A percentile compares a stretch with the other conserved stretches of the same genome.
These are phyloP conservation scores for Hyposmocoma kahamanoa DNA, from an alignment of 1,140 invertebrate species.

Conservation along the genomic window DNA sequence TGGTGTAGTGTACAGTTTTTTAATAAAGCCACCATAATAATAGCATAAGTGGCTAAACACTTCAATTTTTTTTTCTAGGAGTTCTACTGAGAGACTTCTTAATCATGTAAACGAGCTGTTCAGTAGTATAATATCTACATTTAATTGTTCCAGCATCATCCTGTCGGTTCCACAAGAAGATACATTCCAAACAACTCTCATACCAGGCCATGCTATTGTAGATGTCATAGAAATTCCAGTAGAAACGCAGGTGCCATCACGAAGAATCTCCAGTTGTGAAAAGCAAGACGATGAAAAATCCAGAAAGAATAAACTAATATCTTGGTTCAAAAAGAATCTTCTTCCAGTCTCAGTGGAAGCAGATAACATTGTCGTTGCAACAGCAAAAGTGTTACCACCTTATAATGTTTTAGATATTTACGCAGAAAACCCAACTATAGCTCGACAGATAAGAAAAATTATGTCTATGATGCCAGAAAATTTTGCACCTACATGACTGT, in stretches of 20 bases:
- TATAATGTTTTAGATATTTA: slow-evolving; percentile 42
- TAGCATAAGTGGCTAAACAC: too few relatives aligned
- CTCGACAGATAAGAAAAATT: slow-evolving; percentile 46
- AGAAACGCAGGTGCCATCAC: slow-evolving; percentile 18
- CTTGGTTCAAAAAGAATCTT: slow-evolving; percentile 50
- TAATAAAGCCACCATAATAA: too few relatives aligned
- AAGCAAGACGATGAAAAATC: slow-evolving; percentile 14
- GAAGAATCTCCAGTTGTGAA: slow-evolving; percentile 3
- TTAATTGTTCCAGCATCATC: slow-evolving; percentile 41
- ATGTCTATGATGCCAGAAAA: slow-evolving; percentile 45
- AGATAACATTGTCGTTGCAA: slow-evolving; percentile 45
- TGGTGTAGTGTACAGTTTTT: too few relatives aligned
- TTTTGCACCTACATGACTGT: too few relatives aligned
- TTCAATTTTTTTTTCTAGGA: too few relatives aligned
- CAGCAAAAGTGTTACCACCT: slow-evolving; percentile 44
- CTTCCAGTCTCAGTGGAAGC: slow-evolving; percentile 38
- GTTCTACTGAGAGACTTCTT: too few relatives aligned
- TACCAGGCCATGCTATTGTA: slow-evolving; percentile 54
- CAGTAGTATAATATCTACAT: background rate
- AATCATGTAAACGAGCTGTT: background rate
- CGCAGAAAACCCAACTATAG: slow-evolving; percentile 49
- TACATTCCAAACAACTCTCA: slow-evolving; percentile 29
- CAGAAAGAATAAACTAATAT: slow-evolving; percentile 36
- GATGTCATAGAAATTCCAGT: slow-evolving; percentile 23
- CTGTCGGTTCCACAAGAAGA: slow-evolving; percentile 27